A percentile compares a stretch with the other conserved stretches of the same genome.
Evolutionary conservation across 23 tunicate species (phyloP).

Genomic region (Trididemnum miniatum): DNA sequence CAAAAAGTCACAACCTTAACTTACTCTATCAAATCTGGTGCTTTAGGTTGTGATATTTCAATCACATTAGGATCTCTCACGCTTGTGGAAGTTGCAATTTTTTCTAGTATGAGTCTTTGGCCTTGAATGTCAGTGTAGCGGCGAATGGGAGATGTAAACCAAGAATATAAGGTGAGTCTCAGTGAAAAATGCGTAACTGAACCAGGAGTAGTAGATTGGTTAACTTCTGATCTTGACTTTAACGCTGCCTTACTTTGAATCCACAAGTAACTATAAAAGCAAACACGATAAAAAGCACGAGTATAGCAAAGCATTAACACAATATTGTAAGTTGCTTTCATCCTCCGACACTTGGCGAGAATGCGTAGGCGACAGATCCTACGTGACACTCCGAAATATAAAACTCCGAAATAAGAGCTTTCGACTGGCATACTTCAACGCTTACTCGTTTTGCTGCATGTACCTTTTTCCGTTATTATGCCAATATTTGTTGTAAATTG

Average conservation of each 20-base stretch:
- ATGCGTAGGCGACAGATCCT: too few species aligned
- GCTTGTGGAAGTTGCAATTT: neutral
- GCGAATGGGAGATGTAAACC: conserved; percentile 71
- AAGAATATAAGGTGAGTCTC: conserved; percentile 47
- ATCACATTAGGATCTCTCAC: neutral
- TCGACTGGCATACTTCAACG: too few species aligned
- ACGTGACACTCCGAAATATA: too few species aligned
- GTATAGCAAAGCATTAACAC: too few species aligned
- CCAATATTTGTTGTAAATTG: too few species aligned
- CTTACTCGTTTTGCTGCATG: too few species aligned
- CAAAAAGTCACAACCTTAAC: neutral
- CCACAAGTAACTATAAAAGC: conserved; percentile 31
- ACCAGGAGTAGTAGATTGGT: neutral
- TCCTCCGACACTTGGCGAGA: too few species aligned
- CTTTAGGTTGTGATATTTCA: neutral
- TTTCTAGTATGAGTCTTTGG: conserved; percentile 25
- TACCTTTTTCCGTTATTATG: too few species aligned
- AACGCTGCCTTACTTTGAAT: conserved; percentile 38
- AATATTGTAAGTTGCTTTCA: too few species aligned
- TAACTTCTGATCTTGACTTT: neutral
- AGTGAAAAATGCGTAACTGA: conserved; percentile 49
- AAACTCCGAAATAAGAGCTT: too few species aligned
- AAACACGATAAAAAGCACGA: too few species aligned
- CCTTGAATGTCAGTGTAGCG: conserved; percentile 65
- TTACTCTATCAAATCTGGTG: neutral